Evolutionary conservation across 64 coral and sea anemone species (phyloP).

Genomic region (Pocillopora damicornis): DNA sequence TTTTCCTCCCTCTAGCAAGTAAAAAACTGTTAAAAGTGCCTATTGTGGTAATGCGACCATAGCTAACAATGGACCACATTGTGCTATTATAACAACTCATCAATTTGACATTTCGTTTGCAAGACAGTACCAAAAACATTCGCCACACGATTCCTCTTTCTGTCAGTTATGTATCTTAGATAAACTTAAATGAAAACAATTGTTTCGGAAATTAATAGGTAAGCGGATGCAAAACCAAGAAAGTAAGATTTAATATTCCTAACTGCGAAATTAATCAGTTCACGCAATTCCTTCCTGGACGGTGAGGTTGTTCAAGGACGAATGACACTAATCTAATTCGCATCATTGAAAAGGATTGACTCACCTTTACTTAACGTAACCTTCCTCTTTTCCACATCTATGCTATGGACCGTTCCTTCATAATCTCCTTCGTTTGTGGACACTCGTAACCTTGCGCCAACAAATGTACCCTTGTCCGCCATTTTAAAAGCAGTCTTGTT

Average conservation of each 20-base stretch:
- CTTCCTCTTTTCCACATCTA: slow-evolving; percentile 63
- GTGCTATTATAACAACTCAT: neutral
- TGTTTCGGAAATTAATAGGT: no score
- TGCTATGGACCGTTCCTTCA: slow-evolving; percentile 84
- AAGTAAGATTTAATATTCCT: no score
- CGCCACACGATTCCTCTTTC: no score
- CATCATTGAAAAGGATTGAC: neutral
- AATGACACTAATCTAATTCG: neutral
- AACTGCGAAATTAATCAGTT: no score
- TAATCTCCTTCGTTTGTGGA: slow-evolving; percentile 69
- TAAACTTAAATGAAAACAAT: no score
- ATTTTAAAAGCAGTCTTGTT: slow-evolving; percentile 7
- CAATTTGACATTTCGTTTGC: neutral
- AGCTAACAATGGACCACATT: neutral
- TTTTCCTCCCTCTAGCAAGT: no score
- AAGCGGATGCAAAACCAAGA: no score
- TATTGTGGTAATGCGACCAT: neutral
- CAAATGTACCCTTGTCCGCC: slow-evolving; percentile 40
- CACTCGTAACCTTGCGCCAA: slow-evolving; percentile 61
- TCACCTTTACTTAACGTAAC: slow-evolving; percentile 89
- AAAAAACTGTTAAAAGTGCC: no score
- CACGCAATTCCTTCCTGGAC: no score
- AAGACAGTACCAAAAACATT: no score
- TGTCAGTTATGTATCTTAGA: no score
- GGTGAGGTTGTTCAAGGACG: no score